Conservation (phyloP, 2,888 invertebrate species). For the Dusona sp. region DNA sequence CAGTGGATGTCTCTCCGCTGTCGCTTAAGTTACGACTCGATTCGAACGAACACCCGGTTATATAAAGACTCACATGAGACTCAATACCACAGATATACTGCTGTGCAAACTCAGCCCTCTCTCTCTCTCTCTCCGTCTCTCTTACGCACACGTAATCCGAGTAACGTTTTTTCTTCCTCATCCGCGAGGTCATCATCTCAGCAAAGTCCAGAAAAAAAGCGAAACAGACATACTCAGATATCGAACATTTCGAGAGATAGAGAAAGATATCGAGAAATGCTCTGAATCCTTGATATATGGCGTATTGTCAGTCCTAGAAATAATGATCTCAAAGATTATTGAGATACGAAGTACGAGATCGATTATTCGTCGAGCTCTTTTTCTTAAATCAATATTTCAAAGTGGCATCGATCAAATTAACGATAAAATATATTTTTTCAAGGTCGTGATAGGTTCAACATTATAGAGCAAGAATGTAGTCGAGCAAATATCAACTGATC, state of each 20-base stretch:
- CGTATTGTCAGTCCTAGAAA: conserved; percentile 18
- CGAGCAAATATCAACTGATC: neutral
- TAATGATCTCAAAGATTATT: conserved; percentile 26
- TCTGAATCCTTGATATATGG: neutral
- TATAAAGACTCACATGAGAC: conserved; percentile 50
- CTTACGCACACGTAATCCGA: neutral
- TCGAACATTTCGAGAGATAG: neutral
- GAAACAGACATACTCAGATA: neutral
- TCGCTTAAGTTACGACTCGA: conserved; percentile 73
- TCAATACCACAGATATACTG: conserved; percentile 4
- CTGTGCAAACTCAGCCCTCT: conserved; percentile 27
- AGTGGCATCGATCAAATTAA: neutral
- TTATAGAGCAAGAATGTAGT: neutral
- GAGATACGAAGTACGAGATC: conserved; percentile 26
- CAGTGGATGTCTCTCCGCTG: conserved; percentile 66
- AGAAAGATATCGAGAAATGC: neutral
- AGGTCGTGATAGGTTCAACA: neutral
- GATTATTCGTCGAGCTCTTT: conserved; percentile 16
- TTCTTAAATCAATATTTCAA: conserved; percentile 29
- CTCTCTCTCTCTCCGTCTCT: conserved; percentile 17
- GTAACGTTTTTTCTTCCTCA: conserved; percentile 54
- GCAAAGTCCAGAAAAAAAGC: neutral
- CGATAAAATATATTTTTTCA: neutral
- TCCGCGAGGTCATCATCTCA: conserved; percentile 41
- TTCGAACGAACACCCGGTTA: conserved; percentile 66